Evolutionary conservation across 1,140 invertebrate genomes (phyloP), one percentile per base, ranked within the genome.

Genomic region (Trinorchestia longiramus): DNA sequence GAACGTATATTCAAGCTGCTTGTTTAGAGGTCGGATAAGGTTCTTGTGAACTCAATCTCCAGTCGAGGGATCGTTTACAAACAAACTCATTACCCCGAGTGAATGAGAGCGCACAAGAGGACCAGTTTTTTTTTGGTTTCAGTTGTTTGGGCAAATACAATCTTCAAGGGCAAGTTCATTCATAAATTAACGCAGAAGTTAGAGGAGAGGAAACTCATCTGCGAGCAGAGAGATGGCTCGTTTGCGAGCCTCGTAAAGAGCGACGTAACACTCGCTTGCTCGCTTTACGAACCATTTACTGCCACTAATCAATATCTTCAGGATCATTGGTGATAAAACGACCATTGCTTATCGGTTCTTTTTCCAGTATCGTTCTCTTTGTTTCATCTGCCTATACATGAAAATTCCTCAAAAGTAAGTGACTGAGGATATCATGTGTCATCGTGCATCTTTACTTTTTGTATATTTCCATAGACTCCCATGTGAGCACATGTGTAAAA

Each of bases 251-350:
- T 77, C 62, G 62, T 77, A 77, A 77, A 77, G 62, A 77, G 62
- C 62, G 36, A 28, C 62, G 62, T 77, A 77, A 77, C 62, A 77
- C 62, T 77, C 62, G 62, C 62, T 77, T 23, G 62, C 62, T 77
- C 62, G 62, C 62, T 77, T 77, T 77, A 77, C 62, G 62, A 77
- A 77, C 62, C 62, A 77, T 77, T 77, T 77, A 77, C 62, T 77
- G 62, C 11, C 62, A 23, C 62, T 77, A 77, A 77, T 77, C 62
- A 77, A 77, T 77, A 77, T 77, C 62, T 15, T 77, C 62, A 36
- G 62, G 62, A 77, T 77, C 62, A 77, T 77, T 28, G 62, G 62
- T 77, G 62, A 11, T 77, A 77, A 77, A 77, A 77, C 11, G 62
- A 77, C 8, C 15, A 77, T 77, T 77, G 62, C 62, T 77, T 77